phyloP scores from a whole-genome alignment of 1,140 invertebrate genomes.

The Pogonognathellus flavescens region DNA sequence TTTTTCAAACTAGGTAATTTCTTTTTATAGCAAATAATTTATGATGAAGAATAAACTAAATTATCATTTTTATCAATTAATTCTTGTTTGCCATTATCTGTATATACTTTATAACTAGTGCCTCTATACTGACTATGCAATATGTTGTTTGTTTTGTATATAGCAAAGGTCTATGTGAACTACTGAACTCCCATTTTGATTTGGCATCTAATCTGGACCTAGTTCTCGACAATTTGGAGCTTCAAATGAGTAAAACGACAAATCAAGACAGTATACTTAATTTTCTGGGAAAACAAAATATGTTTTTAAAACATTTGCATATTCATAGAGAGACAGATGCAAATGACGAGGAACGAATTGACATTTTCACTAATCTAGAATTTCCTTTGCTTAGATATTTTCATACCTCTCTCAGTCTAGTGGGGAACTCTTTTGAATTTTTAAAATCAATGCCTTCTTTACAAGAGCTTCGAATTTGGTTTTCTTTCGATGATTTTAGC shows the following conservation, averaged over 20 bases:
- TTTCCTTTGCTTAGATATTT: constrained; percentile 43
- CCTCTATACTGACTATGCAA: background rate
- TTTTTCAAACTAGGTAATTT: constrained; percentile 31
- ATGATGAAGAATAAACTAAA: too few species aligned
- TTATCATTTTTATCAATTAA: background rate
- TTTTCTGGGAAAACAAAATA: constrained; percentile 30
- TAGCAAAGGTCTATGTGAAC: constrained; percentile 33
- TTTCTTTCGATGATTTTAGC: constrained; percentile 48
- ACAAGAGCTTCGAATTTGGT: constrained; percentile 32
- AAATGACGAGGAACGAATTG: constrained; percentile 13
- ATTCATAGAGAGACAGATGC: constrained; percentile 45
- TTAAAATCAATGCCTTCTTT: constrained; percentile 36
- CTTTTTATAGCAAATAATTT: too few species aligned
- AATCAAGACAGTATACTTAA: constrained; percentile 28
- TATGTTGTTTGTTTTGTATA: background rate
- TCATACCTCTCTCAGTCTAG: constrained; percentile 5
- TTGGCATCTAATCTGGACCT: constrained; percentile 8
- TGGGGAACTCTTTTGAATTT: constrained; percentile 39
- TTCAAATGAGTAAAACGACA: constrained; percentile 32
- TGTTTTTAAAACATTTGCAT: constrained; percentile 16
- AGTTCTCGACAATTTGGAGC: background rate
- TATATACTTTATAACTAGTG: too few species aligned
- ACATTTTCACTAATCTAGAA: constrained; percentile 43
- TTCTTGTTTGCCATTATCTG: too few species aligned
- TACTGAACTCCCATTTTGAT: background rate